Conservation (phyloP, 2,113 vertebrate species). For the Mohoua ochrocephala region DNA sequence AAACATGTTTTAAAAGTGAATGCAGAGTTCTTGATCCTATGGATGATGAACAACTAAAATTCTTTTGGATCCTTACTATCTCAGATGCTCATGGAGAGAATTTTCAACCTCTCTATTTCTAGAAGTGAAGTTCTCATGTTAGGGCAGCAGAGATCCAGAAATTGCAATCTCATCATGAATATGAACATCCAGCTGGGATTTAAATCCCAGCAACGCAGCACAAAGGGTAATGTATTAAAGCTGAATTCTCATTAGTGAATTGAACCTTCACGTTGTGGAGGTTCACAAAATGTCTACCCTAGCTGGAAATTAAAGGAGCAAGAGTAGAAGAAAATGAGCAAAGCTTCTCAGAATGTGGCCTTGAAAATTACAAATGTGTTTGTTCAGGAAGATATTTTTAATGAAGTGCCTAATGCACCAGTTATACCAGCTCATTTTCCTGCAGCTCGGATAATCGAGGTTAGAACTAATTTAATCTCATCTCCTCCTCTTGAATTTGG, state of each 20-base stretch:
- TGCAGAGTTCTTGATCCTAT: background rate
- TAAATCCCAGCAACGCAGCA: background rate
- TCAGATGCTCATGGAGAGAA: background rate
- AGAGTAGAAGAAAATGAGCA: background rate
- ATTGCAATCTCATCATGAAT: conserved; percentile 23
- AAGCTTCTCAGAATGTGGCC: background rate
- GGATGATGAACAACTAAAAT: background rate
- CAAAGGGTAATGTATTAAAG: background rate
- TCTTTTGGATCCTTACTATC: background rate
- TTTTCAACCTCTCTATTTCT: background rate
- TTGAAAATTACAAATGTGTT: background rate
- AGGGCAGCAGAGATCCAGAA: conserved; percentile 1
- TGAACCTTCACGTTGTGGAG: background rate
- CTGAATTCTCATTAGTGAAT: conserved; percentile 3
- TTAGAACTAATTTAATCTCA: background rate
- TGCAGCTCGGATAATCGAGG: background rate
- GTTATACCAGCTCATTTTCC: background rate
- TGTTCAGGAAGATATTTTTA: background rate
- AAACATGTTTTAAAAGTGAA: background rate
- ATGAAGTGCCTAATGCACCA: background rate
- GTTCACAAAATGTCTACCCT: background rate
- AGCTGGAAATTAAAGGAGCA: background rate
- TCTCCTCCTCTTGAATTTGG: background rate
- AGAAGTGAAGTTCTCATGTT: background rate
- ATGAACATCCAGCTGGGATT: conserved; percentile 41